A percentile compares a stretch with the other conserved stretches of the same genome.
Evolutionary conservation across 1,140 invertebrate genomes (phyloP).

Genomic region (Brachionus manjavacas): DNA sequence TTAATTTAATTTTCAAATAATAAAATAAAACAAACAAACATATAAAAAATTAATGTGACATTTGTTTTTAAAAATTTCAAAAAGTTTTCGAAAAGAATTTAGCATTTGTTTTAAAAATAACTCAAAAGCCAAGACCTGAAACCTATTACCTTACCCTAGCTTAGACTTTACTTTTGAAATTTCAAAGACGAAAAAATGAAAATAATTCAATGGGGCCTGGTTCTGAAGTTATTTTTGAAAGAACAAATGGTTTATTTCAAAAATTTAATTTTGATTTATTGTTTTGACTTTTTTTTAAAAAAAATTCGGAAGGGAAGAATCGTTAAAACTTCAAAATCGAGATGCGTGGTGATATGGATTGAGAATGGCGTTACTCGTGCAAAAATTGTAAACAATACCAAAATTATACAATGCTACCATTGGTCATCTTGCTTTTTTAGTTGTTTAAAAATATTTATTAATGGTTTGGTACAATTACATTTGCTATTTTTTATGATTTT

Average conservation of each 20-base stretch:
- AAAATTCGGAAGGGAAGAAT: too few species aligned
- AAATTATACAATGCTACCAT: too few species aligned
- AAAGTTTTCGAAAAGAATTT: background rate
- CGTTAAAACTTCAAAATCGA: too few species aligned
- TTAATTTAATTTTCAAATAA: background rate
- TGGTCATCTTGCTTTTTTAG: too few species aligned
- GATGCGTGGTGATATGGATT: too few species aligned
- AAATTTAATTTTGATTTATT: background rate
- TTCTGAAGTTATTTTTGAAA: conserved; percentile 2
- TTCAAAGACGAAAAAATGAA: background rate
- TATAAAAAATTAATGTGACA: background rate
- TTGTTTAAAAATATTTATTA: too few species aligned
- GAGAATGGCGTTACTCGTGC: too few species aligned
- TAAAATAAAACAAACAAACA: background rate
- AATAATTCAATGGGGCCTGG: background rate
- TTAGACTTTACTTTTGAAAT: background rate
- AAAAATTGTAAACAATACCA: too few species aligned
- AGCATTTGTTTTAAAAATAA: background rate
- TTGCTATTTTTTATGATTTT: too few species aligned
- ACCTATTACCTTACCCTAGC: background rate
- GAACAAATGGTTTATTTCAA: background rate
- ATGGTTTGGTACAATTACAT: too few species aligned
- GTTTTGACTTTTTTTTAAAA: too few species aligned
- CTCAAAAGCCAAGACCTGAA: background rate
- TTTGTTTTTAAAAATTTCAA: background rate